Base-by-base conservation (phyloP, 2,797 vertebrate genomes). In the Chromobotia macracanthus region DNA sequence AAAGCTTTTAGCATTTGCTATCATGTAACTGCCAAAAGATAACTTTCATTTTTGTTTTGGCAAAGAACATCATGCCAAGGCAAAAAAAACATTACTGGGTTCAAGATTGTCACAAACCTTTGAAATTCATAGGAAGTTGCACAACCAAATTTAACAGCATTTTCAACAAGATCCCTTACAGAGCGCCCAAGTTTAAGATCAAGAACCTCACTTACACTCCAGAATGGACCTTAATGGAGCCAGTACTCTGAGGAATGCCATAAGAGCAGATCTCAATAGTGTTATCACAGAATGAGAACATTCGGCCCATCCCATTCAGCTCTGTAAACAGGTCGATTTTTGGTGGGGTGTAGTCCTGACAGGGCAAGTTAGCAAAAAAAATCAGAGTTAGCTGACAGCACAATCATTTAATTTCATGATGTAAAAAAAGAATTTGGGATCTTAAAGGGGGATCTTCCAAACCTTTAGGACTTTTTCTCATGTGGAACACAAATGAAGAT, bases 211-310 rank as follows among this genome's bases (percentile, higher is more conserved):
- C 97, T 96, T 93, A 99, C 98, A 90, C 93, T 92, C 97, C 97
- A 87, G 95, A 95, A 67, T 96, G 93, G 60, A 99, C 96, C 91
- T 94, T 96, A 79, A 99, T 95, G 77, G 98, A 99, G 82, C 94
- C 94, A 0, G 96, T 97, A 85, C 92, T 94, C 86, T 95, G 95
- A 11, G 94, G 92, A 25, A 93, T 88, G 58, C 93, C 93, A n/a
- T 92, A 98, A 23, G 95, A 91, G 58, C 94, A 90, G 1, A 92
- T 89, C 86, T 99, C 97, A 25, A 95, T 87, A 0, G 90, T 86
- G 76, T 96, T 96, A 11, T 97, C 95, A 64, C 93, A 94, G 92
- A 93, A 96, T 25, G 96, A 93, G 8, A 89, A 90, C 87, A 93
- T 83, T 38, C 93, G 88, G 61, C 97, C 97, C 80, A 96, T 10